These are phyloP conservation scores for Prolemur simus DNA, from an alignment of 2,113 vertebrate species.

Conservation along the genomic window DNA sequence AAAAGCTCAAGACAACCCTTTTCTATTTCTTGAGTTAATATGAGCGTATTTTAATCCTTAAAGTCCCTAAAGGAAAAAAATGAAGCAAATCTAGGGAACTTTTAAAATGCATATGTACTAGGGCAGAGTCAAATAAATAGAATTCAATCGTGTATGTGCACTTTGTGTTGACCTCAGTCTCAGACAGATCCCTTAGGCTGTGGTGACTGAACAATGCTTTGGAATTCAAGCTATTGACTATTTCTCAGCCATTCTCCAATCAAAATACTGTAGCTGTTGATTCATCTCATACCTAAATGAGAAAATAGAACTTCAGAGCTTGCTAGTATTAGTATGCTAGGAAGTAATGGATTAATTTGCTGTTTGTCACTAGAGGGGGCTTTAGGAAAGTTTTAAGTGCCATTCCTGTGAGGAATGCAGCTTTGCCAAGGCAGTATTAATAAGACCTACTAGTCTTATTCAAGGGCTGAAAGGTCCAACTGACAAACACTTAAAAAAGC, in stretches of 20 bases:
- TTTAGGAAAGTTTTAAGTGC: slow-evolving; percentile 50
- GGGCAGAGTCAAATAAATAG: not conserved
- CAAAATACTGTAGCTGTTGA: not conserved
- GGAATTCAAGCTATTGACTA: not conserved
- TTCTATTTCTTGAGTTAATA: not conserved
- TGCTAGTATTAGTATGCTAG: not conserved
- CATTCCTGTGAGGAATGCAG: not conserved
- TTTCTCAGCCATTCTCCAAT: not conserved
- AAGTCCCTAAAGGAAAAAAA: slow-evolving; percentile 37
- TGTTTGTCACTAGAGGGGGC: slow-evolving; percentile 62
- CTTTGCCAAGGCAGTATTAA: not conserved
- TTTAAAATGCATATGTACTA: not conserved
- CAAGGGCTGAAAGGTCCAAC: not conserved
- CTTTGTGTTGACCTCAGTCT: not conserved
- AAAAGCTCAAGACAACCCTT: slow-evolving; percentile 12
- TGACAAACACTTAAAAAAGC: not conserved
- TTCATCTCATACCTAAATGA: not conserved
- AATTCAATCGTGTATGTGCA: not conserved
- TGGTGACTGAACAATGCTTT: not conserved
- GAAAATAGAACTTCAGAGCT: not conserved
- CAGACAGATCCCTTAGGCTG: not conserved
- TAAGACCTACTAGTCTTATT: not conserved
- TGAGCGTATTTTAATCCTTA: not conserved
- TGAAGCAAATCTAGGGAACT: not conserved
- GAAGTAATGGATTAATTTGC: not conserved